Conservation (phyloP, 2,797 vertebrate species). For the Calcarius lapponicus region DNA sequence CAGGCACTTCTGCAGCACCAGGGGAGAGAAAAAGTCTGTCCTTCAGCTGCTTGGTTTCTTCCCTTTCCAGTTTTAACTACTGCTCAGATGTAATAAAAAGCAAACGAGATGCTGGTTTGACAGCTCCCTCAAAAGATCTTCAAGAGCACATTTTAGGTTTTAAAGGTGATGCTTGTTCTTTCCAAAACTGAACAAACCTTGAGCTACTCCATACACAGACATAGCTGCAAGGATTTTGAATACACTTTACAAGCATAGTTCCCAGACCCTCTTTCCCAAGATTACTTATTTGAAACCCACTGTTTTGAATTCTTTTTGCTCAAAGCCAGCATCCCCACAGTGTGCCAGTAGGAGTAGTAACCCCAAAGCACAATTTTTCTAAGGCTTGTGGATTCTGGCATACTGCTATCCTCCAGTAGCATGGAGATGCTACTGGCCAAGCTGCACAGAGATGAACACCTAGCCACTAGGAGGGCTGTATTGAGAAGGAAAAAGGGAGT, state of each 20-base stretch:
- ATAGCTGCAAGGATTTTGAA: neutral
- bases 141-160: slow-evolving; percentile 49
- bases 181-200: slow-evolving; percentile 13
- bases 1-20: neutral
- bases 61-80: slow-evolving; percentile 33
- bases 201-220: neutral
- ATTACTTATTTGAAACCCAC: neutral
- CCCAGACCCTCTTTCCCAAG: neutral
- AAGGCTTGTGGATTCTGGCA: neutral
- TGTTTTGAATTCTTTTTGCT: neutral
- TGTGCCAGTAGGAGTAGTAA: neutral
- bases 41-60: neutral
- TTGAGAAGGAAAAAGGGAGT: neutral
- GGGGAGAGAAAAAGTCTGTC: slow-evolving; percentile 6
- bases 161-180: neutral
- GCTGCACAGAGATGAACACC: neutral
- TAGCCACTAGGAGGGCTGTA: neutral
- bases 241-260: neutral
- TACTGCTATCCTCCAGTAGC: no score
- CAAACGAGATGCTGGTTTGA: slow-evolving; percentile 52
- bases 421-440: neutral
- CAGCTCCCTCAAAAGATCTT: slow-evolving; percentile 57
- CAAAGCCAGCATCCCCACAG: neutral
- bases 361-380: neutral
- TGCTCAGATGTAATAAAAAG: slow-evolving; percentile 43